Evolutionary conservation across 2,113 vertebrate species (phyloP).

Genomic region (Thermophis baileyi): DNA sequence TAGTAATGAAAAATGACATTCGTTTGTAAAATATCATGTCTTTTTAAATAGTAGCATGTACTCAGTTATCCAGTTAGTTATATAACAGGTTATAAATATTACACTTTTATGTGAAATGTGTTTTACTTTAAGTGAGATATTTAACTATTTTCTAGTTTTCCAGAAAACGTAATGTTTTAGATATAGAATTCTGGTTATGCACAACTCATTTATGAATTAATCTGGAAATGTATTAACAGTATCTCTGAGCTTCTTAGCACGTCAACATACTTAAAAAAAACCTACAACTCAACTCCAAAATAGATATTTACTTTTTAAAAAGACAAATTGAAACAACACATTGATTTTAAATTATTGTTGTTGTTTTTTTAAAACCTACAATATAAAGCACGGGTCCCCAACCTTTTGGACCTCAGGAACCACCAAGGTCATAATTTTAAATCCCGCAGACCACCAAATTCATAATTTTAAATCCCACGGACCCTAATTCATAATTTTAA

Average conservation of each 20-base stretch:
- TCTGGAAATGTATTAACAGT: neutral
- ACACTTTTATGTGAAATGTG: neutral
- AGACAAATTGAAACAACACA: neutral
- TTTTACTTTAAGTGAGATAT: neutral
- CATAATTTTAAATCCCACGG: too few species aligned
- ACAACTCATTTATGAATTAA: neutral
- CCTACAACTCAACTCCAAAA: neutral
- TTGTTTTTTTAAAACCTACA: neutral
- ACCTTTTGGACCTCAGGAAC: too few species aligned
- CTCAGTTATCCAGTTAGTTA: neutral
- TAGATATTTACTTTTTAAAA: neutral
- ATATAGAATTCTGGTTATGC: neutral
- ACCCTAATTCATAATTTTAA: too few species aligned
- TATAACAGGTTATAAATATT: neutral
- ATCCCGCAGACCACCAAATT: too few species aligned
- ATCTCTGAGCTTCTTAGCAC: neutral
- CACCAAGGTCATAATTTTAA: too few species aligned
- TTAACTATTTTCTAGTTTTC: neutral
- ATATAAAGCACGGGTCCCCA: too few species aligned
- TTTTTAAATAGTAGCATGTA: neutral
- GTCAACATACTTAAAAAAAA: neutral
- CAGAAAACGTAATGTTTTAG: neutral
- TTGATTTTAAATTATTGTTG: neutral
- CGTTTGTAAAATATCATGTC: neutral
- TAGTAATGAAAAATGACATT: neutral